Evolutionary conservation across 2,113 vertebrate species (phyloP).

Genomic region (Coptodon bakossiorum): DNA sequence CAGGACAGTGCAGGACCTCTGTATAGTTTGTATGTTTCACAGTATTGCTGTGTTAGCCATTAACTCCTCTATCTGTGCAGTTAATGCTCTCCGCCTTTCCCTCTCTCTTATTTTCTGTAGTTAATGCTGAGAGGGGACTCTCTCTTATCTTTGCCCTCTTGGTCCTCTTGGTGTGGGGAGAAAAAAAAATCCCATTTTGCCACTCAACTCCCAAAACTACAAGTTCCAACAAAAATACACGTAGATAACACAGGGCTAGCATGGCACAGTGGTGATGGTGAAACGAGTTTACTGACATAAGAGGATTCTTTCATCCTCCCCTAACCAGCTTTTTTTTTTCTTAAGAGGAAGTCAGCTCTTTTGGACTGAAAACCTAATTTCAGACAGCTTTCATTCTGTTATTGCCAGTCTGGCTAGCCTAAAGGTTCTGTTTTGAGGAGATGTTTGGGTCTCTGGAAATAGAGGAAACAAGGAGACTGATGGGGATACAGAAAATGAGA

Average conservation of each 20-base stretch:
- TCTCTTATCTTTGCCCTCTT: conserved; percentile 36
- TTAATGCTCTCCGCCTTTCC: neutral
- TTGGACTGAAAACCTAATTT: conserved; percentile 22
- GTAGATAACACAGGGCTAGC: conserved; percentile 51
- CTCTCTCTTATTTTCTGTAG: conserved; percentile 1
- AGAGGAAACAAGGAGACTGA: neutral
- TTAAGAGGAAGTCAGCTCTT: conserved; percentile 49
- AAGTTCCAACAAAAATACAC: conserved; percentile 52
- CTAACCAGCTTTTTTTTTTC: conserved; percentile 35
- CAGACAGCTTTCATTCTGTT: conserved; percentile 28
- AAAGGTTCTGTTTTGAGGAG: conserved; percentile 1
- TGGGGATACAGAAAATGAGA: neutral
- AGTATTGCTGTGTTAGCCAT: neutral
- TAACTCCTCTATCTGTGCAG: neutral
- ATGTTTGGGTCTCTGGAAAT: neutral
- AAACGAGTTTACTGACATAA: conserved; percentile 69
- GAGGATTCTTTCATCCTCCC: conserved; percentile 63
- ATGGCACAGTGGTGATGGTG: conserved; percentile 25
- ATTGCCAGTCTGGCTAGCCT: neutral
- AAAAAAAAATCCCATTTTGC: conserved; percentile 21
- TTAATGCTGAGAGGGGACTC: conserved; percentile 25
- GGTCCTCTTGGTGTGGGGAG: neutral
- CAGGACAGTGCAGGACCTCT: neutral
- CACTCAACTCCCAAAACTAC: conserved; percentile 43
- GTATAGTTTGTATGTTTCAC: neutral